phyloP scores from a whole-genome alignment of 2,888 invertebrate species.

The Eulithis testata region DNA sequence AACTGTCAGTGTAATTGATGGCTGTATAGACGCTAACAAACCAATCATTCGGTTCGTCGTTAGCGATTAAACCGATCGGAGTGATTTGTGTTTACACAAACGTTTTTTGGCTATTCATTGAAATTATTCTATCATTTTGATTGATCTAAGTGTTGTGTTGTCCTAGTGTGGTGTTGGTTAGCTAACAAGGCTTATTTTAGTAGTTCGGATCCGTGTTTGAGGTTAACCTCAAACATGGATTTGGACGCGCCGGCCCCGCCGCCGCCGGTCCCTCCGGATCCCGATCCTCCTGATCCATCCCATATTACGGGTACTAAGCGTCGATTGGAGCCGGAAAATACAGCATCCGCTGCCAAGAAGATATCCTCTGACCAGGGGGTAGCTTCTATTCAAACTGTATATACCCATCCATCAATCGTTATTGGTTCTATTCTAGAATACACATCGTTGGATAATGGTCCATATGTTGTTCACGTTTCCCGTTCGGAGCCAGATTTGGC shows the following conservation, averaged over 20 bases:
- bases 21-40: too few relatives aligned
- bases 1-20: too few relatives aligned
- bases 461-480: slow-evolving; percentile 12
- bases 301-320: background rate
- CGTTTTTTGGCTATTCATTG: too few relatives aligned
- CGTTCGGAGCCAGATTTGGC: background rate
- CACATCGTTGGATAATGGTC: slow-evolving; percentile 4
- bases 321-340: background rate
- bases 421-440: background rate
- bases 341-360: background rate
- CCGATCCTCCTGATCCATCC: background rate
- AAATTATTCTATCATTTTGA: too few relatives aligned
- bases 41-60: too few relatives aligned
- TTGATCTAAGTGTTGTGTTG: too few relatives aligned
- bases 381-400: background rate
- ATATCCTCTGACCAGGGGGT: background rate
- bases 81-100: too few relatives aligned
- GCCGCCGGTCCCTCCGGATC: background rate
- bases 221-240: slow-evolving; percentile 10
- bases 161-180: too few relatives aligned
- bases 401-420: background rate
- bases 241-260: background rate
- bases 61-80: too few relatives aligned
- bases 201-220: slow-evolving; percentile 5
- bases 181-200: too few relatives aligned